These are phyloP conservation scores for Macrosoma leucophasiata DNA, from an alignment of 2,888 invertebrate genomes.

Conservation along the genomic window DNA sequence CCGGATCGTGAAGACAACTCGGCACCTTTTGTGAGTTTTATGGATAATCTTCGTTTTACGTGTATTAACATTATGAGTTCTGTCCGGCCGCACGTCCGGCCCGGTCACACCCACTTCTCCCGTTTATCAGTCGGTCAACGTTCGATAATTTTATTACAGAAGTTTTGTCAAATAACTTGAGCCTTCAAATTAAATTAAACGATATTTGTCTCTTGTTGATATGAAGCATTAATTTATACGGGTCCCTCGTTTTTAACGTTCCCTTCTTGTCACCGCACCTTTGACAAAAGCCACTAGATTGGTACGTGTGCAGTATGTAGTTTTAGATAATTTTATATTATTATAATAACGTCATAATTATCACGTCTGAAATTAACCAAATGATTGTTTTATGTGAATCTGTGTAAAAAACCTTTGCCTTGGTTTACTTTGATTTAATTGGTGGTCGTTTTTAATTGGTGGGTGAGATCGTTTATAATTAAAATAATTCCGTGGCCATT, in stretches of 20 bases:
- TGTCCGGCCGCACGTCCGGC: constrained; percentile 57
- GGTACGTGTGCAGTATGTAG: too few relatives aligned
- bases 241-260: constrained; percentile 6
- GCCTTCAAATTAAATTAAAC: constrained; percentile 71
- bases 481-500: too few relatives aligned
- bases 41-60: constrained; percentile 67
- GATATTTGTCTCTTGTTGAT: constrained; percentile 58
- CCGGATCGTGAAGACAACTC: constrained; percentile 57
- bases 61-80: constrained; percentile 63
- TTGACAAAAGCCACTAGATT: too few relatives aligned
- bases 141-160: constrained; percentile 73
- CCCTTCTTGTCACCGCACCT: constrained; percentile 1
- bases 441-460: too few relatives aligned
- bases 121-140: constrained; percentile 62
- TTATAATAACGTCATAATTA: too few relatives aligned
- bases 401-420: too few relatives aligned
- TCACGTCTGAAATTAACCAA: too few relatives aligned
- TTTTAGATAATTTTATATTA: too few relatives aligned
- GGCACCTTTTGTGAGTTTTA: constrained; percentile 71
- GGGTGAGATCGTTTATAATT: too few relatives aligned
- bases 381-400: too few relatives aligned
- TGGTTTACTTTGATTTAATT: too few relatives aligned
- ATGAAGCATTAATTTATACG: constrained; percentile 42
- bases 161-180: constrained; percentile 71
- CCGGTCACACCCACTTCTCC: constrained; percentile 42